These are phyloP conservation scores for Lutra lutra DNA, from an alignment of 2,797 vertebrate species.

Conservation along the genomic window DNA sequence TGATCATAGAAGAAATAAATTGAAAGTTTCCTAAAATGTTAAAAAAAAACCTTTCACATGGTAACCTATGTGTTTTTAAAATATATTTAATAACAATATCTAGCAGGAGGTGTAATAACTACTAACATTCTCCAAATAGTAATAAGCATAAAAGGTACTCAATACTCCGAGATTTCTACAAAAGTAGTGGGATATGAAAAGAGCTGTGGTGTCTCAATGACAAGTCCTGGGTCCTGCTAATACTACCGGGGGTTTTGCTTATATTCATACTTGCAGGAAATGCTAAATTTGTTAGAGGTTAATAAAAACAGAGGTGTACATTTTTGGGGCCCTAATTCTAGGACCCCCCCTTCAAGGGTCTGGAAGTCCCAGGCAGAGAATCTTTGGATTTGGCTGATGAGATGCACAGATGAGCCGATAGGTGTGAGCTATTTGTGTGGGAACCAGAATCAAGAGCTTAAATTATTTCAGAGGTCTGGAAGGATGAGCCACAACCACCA, in stretches of 20 bases:
- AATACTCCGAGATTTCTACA: not conserved
- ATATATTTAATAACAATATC: not conserved
- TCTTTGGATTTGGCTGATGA: not conserved
- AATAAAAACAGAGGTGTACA: not conserved
- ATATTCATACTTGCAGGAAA: not conserved
- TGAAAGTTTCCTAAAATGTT: not conserved
- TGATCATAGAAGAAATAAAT: not conserved
- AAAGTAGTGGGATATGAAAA: not conserved
- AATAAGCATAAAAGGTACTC: not conserved
- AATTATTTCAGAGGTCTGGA: not conserved
- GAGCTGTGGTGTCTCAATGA: not conserved
- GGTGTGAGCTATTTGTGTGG: not conserved
- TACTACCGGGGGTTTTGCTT: not conserved
- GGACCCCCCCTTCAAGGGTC: not conserved
- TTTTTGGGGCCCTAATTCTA: not conserved
- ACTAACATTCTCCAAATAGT: not conserved
- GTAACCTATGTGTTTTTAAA: not conserved
- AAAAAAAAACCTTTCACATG: not conserved
- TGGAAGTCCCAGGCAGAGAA: not conserved
- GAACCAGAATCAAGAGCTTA: not conserved
- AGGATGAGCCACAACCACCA: not conserved
- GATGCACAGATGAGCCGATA: not conserved
- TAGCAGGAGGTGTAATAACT: not conserved
- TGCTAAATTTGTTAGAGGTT: not conserved
- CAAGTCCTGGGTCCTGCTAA: not conserved